phyloP scores from a whole-genome alignment of 2,888 invertebrate genomes.

The Xestia c-nigrum region DNA sequence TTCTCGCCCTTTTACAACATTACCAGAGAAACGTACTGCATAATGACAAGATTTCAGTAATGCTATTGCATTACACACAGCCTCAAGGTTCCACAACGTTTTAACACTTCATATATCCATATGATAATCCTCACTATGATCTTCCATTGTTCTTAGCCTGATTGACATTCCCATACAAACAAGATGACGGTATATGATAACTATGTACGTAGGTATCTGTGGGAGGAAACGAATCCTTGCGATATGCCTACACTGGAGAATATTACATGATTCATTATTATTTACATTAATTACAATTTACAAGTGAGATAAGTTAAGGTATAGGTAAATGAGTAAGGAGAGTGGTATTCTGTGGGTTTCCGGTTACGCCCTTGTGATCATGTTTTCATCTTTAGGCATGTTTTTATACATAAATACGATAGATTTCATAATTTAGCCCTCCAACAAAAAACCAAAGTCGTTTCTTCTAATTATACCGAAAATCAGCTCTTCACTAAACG shows the following conservation, averaged over 20 bases:
- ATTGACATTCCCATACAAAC: conserved; percentile 64
- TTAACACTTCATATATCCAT: conserved; percentile 43
- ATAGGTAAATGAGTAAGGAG: conserved; percentile 23
- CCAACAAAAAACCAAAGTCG: too few relatives aligned
- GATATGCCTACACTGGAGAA: conserved; percentile 49
- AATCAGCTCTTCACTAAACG: too few relatives aligned
- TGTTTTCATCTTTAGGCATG: not conserved
- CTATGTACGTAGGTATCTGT: conserved; percentile 60
- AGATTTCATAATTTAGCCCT: too few relatives aligned
- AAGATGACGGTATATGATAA: conserved; percentile 54
- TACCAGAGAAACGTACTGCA: not conserved
- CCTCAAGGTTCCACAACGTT: conserved; percentile 13
- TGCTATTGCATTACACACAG: not conserved
- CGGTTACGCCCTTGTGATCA: not conserved
- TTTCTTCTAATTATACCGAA: too few relatives aligned
- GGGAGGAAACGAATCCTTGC: conserved; percentile 62
- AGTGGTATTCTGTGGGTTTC: conserved; percentile 31
- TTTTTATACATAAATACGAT: not conserved
- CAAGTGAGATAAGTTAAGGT: conserved; percentile 2
- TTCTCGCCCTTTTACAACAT: not conserved
- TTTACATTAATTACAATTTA: conserved; percentile 47
- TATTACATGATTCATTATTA: conserved; percentile 43
- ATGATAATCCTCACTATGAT: conserved; percentile 54
- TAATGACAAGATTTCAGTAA: not conserved
- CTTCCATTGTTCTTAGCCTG: conserved; percentile 58